A percentile compares a stretch with the other conserved stretches of the same genome.
phyloP scores from a whole-genome alignment of 2,113 vertebrate genomes.

The Passer montanus region DNA sequence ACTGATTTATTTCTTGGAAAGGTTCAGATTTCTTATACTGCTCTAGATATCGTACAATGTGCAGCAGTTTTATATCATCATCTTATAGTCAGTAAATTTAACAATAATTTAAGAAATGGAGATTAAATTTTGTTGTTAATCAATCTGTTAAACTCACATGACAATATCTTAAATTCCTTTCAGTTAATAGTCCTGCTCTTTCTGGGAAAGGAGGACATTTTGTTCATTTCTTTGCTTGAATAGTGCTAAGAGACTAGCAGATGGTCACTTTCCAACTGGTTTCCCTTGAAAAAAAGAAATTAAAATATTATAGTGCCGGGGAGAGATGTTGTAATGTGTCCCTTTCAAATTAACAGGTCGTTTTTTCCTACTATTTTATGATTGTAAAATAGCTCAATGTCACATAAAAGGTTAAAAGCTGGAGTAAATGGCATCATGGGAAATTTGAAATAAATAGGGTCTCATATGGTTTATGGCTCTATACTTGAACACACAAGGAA shows the following conservation, averaged over 20 bases:
- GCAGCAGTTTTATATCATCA: not conserved
- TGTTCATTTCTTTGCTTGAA: conserved; percentile 82
- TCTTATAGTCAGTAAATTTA: not conserved
- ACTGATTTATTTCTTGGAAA: not conserved
- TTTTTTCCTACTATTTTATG: conserved; percentile 73
- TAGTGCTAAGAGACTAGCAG: conserved; percentile 79
- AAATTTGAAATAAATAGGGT: conserved; percentile 76
- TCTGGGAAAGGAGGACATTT: conserved; percentile 73
- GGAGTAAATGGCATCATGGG: conserved; percentile 76
- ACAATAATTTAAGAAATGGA: conserved; percentile 6
- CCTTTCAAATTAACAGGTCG: conserved; percentile 77
- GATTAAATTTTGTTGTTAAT: conserved; percentile 34
- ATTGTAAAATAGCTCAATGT: conserved; percentile 76
- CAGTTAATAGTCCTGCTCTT: conserved; percentile 73
- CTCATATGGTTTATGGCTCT: conserved; percentile 74
- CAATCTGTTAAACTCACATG: conserved; percentile 17
- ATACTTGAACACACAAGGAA: conserved; percentile 70
- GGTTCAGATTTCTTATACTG: not conserved
- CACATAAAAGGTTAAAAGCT: conserved; percentile 81
- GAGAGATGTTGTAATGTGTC: conserved; percentile 80
- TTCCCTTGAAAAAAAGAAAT: conserved; percentile 84
- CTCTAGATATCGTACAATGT: not conserved
- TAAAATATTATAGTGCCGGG: conserved; percentile 82
- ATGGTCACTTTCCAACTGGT: conserved; percentile 91
- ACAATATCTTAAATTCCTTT: conserved; percentile 46